A percentile compares a stretch with the other conserved stretches of the same genome.
Conservation (phyloP, 2,113 vertebrate genomes). For the Dasyurus viverrinus region DNA sequence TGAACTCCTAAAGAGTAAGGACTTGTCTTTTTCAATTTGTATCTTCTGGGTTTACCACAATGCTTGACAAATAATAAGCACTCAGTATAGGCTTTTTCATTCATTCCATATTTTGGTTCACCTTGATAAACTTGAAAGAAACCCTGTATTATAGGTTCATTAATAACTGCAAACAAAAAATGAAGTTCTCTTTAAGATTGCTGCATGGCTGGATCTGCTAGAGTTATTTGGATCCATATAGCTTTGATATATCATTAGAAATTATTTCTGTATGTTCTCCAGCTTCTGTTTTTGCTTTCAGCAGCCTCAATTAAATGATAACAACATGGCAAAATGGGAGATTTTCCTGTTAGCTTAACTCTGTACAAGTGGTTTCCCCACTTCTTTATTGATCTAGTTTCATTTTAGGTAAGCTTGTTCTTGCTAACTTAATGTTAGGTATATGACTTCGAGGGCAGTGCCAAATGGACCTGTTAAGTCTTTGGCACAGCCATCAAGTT, state of each 20-base stretch:
- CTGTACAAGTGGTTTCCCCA: conserved; percentile 19
- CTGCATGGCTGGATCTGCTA: neutral
- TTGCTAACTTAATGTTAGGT: conserved; percentile 1
- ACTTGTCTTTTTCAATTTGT: conserved; percentile 5
- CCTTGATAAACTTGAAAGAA: neutral
- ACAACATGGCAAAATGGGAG: neutral
- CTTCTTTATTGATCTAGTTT: conserved; percentile 29
- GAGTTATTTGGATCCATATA: neutral
- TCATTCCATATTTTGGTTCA: neutral
- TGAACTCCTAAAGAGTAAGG: neutral
- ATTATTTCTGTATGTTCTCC: neutral
- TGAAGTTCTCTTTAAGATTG: neutral
- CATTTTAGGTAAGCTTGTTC: conserved; percentile 32
- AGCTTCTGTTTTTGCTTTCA: neutral
- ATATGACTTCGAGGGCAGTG: conserved; percentile 25
- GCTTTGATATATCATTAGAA: neutral
- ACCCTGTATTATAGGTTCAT: neutral
- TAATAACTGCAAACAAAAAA: conserved; percentile 7
- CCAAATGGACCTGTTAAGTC: neutral
- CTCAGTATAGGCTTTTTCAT: neutral
- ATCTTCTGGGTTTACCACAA: neutral
- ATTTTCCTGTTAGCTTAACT: conserved; percentile 19
- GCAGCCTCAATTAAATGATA: conserved; percentile 20
- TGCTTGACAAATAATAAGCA: neutral
- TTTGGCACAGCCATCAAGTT: neutral